Percentiles rank a stretch among this genome's conserved stretches.
phyloP scores from a whole-genome alignment of 1,140 invertebrate species.

The Planococcus citri region DNA sequence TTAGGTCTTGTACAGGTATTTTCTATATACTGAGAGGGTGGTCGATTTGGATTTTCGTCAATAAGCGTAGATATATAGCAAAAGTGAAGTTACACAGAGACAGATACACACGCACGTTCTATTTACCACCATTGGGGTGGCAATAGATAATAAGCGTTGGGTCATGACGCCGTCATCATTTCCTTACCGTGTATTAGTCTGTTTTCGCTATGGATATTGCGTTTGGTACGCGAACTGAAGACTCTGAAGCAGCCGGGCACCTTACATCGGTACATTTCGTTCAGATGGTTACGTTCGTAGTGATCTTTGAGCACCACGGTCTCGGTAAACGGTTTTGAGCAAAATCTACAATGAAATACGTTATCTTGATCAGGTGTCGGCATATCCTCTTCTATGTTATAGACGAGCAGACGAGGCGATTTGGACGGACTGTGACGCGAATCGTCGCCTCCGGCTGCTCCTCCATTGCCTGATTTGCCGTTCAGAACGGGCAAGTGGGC shows the following conservation, averaged over 20 bases:
- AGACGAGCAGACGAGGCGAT: conserved; percentile 31
- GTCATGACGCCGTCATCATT: background rate
- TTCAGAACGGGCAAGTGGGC: conserved; percentile 24
- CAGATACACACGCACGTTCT: too few species aligned
- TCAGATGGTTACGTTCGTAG: conserved; percentile 49
- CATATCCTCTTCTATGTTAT: conserved; percentile 42
- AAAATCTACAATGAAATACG: conserved; percentile 49
- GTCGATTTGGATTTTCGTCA: too few species aligned
- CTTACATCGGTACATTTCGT: conserved; percentile 66
- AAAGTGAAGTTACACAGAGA: too few species aligned
- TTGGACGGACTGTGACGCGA: conserved; percentile 28
- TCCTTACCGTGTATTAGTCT: conserved; percentile 29
- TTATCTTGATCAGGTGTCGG: conserved; percentile 41
- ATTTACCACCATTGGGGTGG: conserved; percentile 2
- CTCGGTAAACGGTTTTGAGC: conserved; percentile 46
- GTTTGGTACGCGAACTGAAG: conserved; percentile 58
- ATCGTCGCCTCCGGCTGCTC: conserved; percentile 22
- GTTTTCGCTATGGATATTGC: conserved; percentile 55
- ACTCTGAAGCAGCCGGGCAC: conserved; percentile 67
- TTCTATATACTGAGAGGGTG: too few species aligned
- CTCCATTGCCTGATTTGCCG: conserved; percentile 30
- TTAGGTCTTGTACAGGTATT: too few species aligned
- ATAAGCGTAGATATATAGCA: too few species aligned
- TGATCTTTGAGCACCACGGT: conserved; percentile 49
- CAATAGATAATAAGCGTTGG: conserved; percentile 12